Base-by-base conservation (phyloP, 1,140 invertebrate genomes). In the Temnothorax longispinosus region DNA sequence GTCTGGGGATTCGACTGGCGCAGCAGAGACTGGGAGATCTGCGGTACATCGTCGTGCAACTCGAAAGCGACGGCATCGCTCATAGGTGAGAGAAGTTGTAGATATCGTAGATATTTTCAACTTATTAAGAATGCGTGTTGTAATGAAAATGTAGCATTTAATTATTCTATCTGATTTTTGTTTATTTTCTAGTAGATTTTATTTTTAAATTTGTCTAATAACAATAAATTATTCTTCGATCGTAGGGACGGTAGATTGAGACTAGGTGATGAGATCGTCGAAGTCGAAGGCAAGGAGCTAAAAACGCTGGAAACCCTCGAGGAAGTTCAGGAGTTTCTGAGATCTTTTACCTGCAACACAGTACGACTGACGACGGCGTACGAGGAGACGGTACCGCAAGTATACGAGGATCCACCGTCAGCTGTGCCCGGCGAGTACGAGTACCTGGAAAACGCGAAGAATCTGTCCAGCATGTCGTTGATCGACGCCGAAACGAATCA, bases 261-360 rank as follows among this genome's bases (percentile, higher is more conserved):
- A 89, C 96, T 98, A 64, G 97, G 97, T 7, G 98, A 98, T 94
- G 98, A 98, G 95, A 97, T 98, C 80, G 96, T 98, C 18, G 98
- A 98, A 94, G 98, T 98, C 10, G 98, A 98, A 94, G 98, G 98
- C 2, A 96, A 97, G 91, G 96, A 98, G 86, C 95, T 99, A 82
- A 96, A 97, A 69, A 98, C 97, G 0, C 95, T 98, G 77, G 96
- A 97, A 72, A 97, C 96, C n/a, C 92, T 97, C 50, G 96, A 96
- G 92, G 96, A 97, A 91, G 96, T 97, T 18, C 96, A 97, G 75
- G 92, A 95, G 77, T 95, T 95, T 64, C 87, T 95, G 50, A 94
- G 90, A 65, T 95, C 95, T 3, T 94, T 94, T 85, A 93, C 91
- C 3, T 93, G 93, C 13, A 95, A 93, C 44, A 94, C 92, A 81